A percentile compares a stretch with the other conserved stretches of the same genome.
Evolutionary conservation across 2,113 vertebrate species (phyloP).

Genomic region (Poeciliopsis turrubarensis): DNA sequence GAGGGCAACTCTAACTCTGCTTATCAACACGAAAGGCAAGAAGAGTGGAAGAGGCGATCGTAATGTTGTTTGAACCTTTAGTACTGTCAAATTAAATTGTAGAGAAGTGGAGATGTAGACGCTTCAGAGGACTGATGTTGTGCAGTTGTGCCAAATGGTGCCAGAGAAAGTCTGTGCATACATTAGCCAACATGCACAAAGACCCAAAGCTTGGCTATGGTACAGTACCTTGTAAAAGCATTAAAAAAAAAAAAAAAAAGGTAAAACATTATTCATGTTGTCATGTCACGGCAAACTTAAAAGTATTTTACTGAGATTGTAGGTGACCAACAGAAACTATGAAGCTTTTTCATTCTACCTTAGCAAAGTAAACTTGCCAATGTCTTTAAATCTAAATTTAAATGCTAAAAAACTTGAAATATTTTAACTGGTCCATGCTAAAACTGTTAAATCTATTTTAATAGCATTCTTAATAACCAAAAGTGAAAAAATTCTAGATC

Average conservation of each 20-base stretch:
- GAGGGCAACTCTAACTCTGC: conserved; percentile 55
- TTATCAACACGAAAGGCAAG: conserved; percentile 53
- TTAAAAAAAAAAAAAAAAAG: background rate
- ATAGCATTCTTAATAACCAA: too few species aligned
- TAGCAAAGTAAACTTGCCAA: too few species aligned
- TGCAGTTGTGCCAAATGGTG: conserved; percentile 54
- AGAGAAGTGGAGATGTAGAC: conserved; percentile 39
- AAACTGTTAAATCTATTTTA: too few species aligned
- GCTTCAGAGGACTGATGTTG: conserved; percentile 32
- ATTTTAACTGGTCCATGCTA: too few species aligned
- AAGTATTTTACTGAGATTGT: background rate
- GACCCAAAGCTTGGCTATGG: conserved; percentile 52
- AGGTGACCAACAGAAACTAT: background rate
- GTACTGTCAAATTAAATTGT: conserved; percentile 36
- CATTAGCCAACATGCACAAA: conserved; percentile 52
- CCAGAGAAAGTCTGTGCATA: conserved; percentile 50
- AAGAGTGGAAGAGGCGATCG: conserved; percentile 24
- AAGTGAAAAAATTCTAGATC: too few species aligned
- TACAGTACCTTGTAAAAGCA: background rate
- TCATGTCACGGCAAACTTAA: background rate
- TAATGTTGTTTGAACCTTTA: conserved; percentile 43
- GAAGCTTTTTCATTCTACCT: too few species aligned
- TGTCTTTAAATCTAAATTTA: too few species aligned
- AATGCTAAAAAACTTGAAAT: too few species aligned
- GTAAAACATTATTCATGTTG: background rate